Evolutionary conservation across 23 tunicate genomes (phyloP).

Genomic region (Aplidium turbinatum): DNA sequence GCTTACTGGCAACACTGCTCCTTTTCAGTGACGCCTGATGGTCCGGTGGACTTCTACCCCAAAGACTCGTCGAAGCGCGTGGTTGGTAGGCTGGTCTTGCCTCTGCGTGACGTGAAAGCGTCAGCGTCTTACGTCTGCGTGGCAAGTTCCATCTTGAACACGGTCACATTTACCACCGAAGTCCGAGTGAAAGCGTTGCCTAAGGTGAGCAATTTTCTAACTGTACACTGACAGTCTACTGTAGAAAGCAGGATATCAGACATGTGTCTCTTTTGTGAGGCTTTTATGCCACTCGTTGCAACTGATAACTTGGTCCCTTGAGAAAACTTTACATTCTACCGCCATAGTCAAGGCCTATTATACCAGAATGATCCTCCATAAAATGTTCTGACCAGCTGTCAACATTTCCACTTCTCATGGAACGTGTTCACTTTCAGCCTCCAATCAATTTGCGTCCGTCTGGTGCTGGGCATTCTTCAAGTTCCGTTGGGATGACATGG

Average conservation of each 20-base stretch:
- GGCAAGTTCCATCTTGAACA: constrained; percentile 52
- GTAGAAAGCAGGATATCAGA: not conserved
- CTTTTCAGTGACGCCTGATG: too few relatives aligned
- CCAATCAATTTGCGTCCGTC: constrained; percentile 32
- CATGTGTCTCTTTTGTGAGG: not conserved
- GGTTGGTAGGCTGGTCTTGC: constrained; percentile 51
- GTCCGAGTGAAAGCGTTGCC: constrained; percentile 68
- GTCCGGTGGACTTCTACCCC: too few relatives aligned
- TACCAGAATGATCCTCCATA: too few relatives aligned
- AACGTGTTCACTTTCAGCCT: too few relatives aligned
- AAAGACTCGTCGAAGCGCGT: constrained; percentile 22
- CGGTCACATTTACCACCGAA: constrained; percentile 50
- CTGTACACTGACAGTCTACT: not conserved
- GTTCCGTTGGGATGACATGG: constrained; percentile 53
- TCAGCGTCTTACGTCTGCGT: constrained; percentile 88
- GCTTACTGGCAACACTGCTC: too few relatives aligned
- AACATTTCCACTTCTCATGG: too few relatives aligned
- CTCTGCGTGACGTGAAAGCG: constrained; percentile 36
- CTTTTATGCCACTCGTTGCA: not conserved
- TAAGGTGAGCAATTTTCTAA: constrained; percentile 32
- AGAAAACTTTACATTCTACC: too few relatives aligned
- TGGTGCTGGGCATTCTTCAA: constrained; percentile 17
- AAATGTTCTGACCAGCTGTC: too few relatives aligned
- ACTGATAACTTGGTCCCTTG: not conserved
- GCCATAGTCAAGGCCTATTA: too few relatives aligned